Evolutionary conservation across 2,888 invertebrate species (phyloP), one percentile per base, ranked within the genome.

Genomic region (Lagria hirta): DNA sequence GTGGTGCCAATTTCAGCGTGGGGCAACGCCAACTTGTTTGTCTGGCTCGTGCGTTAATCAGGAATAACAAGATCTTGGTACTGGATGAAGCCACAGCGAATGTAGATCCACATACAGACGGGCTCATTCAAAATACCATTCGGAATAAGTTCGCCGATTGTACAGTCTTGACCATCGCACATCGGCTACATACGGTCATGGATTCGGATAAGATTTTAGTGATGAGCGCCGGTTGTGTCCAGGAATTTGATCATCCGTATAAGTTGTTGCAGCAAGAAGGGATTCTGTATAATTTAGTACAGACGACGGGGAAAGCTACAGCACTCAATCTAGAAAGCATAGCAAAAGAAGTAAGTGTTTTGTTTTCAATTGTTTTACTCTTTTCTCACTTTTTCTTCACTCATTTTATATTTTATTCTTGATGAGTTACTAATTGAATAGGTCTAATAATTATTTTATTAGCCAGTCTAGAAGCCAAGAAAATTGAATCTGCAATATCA

Each of bases 91-190:
- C 90, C 29, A 90, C 89, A 1, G 88, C 89, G 26, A 88, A 88
- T 64, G 87, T 89, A 1, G 89, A 90, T 71, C 84, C 84, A 0
- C 81, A 83, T 32, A 90, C 89, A 14, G 89, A 90, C 63, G 77
- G 78, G 1, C 67, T 89, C 10, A 90, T 91, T 49, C 90, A 91
- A 64, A 75, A 75, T 15, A 87, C 88, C 0, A 89, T 91, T 47
- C 75, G 87, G 49, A 75, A 75, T 28, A 86, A 87, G 65, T 90
- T 90, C 65, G 77, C 76, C 1, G 75, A 81, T 20, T 90, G 89
- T 65, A 88, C 90, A 0, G 89, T 92, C 13, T 76, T 92, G 28
- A 91, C 90, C 0, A 88, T 92, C 30, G 91, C 91, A 12, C 91
- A 92, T 71, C 78, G 91, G 20, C 76, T 93, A 6, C 83, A 91